phyloP scores from a whole-genome alignment of 2,888 invertebrate species.

The Aphrophora alni region DNA sequence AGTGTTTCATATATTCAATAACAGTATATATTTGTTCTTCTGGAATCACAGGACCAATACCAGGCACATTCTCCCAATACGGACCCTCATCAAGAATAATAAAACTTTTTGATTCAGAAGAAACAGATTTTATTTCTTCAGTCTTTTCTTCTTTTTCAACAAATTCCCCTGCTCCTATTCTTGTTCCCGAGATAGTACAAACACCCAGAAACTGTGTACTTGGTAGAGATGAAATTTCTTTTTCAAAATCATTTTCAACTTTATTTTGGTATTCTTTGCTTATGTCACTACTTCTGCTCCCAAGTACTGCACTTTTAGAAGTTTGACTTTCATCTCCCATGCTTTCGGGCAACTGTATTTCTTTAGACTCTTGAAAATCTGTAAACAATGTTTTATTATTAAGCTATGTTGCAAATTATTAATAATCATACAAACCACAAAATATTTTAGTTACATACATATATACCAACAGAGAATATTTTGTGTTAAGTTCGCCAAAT shows the following conservation, averaged over 20 bases:
- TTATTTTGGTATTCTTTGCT: background rate
- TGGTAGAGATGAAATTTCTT: background rate
- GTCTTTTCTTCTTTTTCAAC: slow-evolving; percentile 11
- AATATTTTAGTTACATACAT: no score
- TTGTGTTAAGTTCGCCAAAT: no score
- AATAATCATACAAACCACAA: no score
- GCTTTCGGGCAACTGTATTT: no score
- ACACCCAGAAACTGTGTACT: background rate
- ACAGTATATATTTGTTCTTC: slow-evolving; percentile 61
- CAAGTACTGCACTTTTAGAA: background rate
- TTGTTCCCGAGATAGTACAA: background rate
- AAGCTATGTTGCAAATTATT: no score
- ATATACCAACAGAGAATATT: no score
- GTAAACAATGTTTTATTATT: no score
- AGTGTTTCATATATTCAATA: slow-evolving; percentile 59
- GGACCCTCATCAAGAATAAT: background rate
- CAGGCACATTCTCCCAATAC: slow-evolving; percentile 59
- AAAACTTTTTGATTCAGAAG: slow-evolving; percentile 7
- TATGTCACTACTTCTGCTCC: background rate
- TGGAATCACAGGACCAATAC: slow-evolving; percentile 66
- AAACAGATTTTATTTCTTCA: background rate
- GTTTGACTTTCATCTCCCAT: no score
- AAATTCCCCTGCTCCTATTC: background rate
- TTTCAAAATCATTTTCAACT: background rate
- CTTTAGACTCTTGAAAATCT: no score